Percentiles rank a stretch among this genome's conserved stretches.
Evolutionary conservation across 1,140 invertebrate genomes (phyloP).

Genomic region (Ylistrum balloti): DNA sequence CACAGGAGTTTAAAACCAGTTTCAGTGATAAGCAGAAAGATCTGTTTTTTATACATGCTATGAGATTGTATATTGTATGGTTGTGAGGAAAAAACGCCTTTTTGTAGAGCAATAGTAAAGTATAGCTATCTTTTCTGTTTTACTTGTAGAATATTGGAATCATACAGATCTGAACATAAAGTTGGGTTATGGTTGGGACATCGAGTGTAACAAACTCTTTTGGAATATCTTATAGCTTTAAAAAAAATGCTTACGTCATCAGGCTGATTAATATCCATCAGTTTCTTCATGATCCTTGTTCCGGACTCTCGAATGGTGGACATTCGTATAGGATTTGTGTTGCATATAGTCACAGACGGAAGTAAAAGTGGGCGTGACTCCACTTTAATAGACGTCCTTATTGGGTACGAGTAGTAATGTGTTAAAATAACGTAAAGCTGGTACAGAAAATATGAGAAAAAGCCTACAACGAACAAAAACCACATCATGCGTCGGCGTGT

Average conservation of each 20-base stretch:
- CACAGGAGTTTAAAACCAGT: too few species aligned
- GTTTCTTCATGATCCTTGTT: neutral
- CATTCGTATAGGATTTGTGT: neutral
- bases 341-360: neutral
- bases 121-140: too few species aligned
- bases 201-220: too few species aligned
- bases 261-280: neutral
- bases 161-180: too few species aligned
- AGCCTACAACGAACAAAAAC: neutral
- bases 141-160: too few species aligned
- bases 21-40: too few species aligned
- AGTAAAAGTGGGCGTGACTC: neutral
- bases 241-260: neutral
- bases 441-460: neutral
- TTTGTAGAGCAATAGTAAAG: too few species aligned
- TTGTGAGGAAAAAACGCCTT: too few species aligned
- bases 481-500: neutral
- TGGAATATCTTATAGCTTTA: too few species aligned
- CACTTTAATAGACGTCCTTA: neutral
- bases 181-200: too few species aligned
- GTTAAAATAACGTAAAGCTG: neutral
- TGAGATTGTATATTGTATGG: too few species aligned
- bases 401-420: neutral
- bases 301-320: neutral
- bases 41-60: too few species aligned